A percentile compares a stretch with the other conserved stretches of the same genome.
phyloP scores from a whole-genome alignment of 1,140 invertebrate genomes.

The Mylabris phalerata region DNA sequence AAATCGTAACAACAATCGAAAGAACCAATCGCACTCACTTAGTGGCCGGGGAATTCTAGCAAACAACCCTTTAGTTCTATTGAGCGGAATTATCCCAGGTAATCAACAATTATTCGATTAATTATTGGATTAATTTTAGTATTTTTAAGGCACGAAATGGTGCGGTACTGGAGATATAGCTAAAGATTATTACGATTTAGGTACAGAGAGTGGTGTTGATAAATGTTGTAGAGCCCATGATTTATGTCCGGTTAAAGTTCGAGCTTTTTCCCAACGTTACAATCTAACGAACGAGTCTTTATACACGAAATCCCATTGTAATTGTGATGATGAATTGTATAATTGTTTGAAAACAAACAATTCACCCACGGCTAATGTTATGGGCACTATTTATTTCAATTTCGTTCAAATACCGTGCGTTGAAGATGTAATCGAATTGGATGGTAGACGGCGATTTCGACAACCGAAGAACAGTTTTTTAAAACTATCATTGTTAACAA shows the following conservation, averaged over 20 bases:
- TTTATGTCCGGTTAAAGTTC: constrained; percentile 68
- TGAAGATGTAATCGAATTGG: constrained; percentile 48
- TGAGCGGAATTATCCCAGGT: constrained; percentile 74
- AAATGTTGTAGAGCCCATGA: constrained; percentile 81
- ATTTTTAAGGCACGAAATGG: constrained; percentile 76
- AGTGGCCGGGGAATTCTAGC: constrained; percentile 45
- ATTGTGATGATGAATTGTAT: constrained; percentile 75
- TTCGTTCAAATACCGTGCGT: constrained; percentile 72
- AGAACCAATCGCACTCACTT: constrained; percentile 27
- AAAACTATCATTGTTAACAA: neutral
- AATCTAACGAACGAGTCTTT: constrained; percentile 76
- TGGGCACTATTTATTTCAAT: constrained; percentile 86
- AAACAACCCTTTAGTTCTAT: constrained; percentile 56
- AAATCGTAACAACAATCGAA: constrained; percentile 6
- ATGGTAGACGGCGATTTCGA: constrained; percentile 20
- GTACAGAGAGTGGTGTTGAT: constrained; percentile 62
- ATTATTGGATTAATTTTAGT: neutral
- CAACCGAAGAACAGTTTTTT: constrained; percentile 33
- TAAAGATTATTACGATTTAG: constrained; percentile 73
- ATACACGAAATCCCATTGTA: constrained; percentile 83
- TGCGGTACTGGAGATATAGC: constrained; percentile 82
- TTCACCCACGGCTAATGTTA: constrained; percentile 60
- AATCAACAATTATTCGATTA: constrained; percentile 12
- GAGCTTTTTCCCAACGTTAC: constrained; percentile 65
- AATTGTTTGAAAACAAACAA: constrained; percentile 71